Percentiles rank a stretch among this genome's conserved stretches.
phyloP scores from a whole-genome alignment of 2,797 vertebrate genomes.

The Staurois parvus region DNA sequence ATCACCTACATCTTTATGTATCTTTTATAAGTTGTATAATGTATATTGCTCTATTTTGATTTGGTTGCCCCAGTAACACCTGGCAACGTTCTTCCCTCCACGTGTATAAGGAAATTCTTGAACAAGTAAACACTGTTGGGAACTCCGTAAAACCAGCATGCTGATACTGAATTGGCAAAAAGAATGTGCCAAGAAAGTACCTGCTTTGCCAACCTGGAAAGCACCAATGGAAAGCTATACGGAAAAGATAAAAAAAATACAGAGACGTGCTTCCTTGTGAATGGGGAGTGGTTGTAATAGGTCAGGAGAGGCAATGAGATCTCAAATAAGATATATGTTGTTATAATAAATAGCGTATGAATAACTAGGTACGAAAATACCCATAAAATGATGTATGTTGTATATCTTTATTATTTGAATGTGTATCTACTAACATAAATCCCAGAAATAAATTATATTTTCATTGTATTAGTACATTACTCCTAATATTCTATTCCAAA shows the following conservation, averaged over 20 bases:
- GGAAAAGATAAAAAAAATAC: not conserved
- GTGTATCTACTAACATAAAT: too few relatives aligned
- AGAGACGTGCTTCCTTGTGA: conserved; percentile 15
- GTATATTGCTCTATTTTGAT: not conserved
- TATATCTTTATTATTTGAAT: too few relatives aligned
- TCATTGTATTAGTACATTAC: too few relatives aligned
- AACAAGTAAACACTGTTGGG: not conserved
- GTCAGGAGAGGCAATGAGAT: not conserved
- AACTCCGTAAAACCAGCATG: not conserved
- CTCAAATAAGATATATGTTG: too few relatives aligned
- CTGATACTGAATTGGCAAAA: not conserved
- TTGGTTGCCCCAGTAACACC: not conserved
- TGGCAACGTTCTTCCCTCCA: not conserved
- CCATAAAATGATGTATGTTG: too few relatives aligned
- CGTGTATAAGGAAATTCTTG: not conserved
- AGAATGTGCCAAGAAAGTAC: not conserved
- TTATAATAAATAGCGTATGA: too few relatives aligned
- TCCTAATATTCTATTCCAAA: too few relatives aligned
- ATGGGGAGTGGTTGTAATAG: not conserved
- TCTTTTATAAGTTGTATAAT: not conserved
- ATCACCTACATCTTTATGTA: not conserved
- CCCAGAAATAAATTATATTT: too few relatives aligned
- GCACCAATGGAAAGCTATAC: not conserved
- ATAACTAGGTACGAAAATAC: too few relatives aligned
- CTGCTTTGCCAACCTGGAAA: not conserved